These are phyloP conservation scores for Andrena minutula DNA, from an alignment of 2,888 invertebrate genomes.

Conservation along the genomic window DNA sequence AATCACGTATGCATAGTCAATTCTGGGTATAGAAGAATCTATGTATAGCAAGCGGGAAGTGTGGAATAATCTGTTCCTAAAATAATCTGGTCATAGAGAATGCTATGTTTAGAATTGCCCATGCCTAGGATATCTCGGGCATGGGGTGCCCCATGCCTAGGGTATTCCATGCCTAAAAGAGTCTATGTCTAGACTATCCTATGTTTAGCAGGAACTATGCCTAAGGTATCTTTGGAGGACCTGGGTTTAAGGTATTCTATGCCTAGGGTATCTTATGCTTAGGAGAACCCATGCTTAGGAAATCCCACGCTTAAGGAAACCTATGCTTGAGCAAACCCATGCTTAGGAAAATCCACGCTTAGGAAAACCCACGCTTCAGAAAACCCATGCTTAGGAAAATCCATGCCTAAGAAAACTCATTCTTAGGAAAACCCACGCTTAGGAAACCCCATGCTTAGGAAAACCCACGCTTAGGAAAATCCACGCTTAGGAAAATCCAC, in stretches of 20 bases:
- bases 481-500: too few relatives aligned
- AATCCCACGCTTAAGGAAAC: too few relatives aligned
- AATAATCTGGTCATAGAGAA: constrained; percentile 2
- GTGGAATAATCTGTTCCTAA: constrained; percentile 24
- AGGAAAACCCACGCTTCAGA: background rate
- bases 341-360: constrained; percentile 12
- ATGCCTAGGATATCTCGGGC: background rate
- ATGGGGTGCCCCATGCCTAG: too few relatives aligned
- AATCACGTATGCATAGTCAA: background rate
- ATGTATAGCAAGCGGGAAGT: constrained; percentile 16
- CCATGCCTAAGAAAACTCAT: too few relatives aligned
- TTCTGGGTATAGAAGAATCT: background rate
- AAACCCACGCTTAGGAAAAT: too few relatives aligned
- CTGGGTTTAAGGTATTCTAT: background rate
- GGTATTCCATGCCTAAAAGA: too few relatives aligned
- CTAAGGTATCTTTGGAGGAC: too few relatives aligned
- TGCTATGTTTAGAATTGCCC: constrained; percentile 36
- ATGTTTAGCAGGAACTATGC: too few relatives aligned
- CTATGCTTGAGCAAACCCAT: too few relatives aligned
- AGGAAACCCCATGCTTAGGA: background rate
- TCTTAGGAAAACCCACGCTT: background rate
- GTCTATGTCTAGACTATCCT: too few relatives aligned
- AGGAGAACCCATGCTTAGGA: background rate
- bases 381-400: background rate
- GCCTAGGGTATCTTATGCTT: background rate